phyloP scores from a whole-genome alignment of 1,140 invertebrate genomes.

The Fragariocoptes setiger region DNA sequence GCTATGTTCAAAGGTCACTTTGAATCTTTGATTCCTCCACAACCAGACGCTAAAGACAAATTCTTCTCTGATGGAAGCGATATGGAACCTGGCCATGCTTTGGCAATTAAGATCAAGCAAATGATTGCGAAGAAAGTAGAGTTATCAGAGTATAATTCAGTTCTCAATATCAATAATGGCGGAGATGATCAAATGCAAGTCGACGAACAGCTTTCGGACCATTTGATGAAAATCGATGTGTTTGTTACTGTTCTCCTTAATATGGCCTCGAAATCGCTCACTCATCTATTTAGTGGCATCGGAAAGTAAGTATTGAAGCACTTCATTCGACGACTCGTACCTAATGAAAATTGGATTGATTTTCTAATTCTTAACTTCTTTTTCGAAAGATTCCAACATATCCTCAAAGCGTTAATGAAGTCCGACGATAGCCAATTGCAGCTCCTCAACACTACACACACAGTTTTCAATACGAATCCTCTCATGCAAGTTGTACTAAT shows the following conservation, averaged over 20 bases:
- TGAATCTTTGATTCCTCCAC: constrained; percentile 40
- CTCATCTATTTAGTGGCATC: constrained; percentile 85
- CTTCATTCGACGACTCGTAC: constrained; percentile 2
- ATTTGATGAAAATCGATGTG: constrained; percentile 76
- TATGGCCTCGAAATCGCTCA: constrained; percentile 79
- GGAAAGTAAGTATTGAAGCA: constrained; percentile 30
- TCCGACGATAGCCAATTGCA: constrained; percentile 83
- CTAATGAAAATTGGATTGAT: not conserved
- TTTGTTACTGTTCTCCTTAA: constrained; percentile 79
- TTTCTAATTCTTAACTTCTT: constrained; percentile 1
- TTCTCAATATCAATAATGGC: not conserved
- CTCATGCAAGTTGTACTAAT: constrained; percentile 45
- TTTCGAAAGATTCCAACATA: constrained; percentile 38
- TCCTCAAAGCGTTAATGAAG: constrained; percentile 66
- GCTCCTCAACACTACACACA: constrained; percentile 64
- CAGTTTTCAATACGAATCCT: constrained; percentile 70
- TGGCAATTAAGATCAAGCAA: not conserved
- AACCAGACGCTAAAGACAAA: constrained; percentile 20
- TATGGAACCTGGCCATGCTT: constrained; percentile 26
- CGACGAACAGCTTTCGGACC: constrained; percentile 28
- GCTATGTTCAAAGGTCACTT: constrained; percentile 70
- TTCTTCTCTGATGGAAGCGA: constrained; percentile 21
- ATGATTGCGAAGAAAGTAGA: not conserved
- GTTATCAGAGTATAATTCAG: not conserved
- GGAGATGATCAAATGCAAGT: not conserved